Conservation (phyloP, 2,113 vertebrate species). For the Hirundichthys speculiger region DNA sequence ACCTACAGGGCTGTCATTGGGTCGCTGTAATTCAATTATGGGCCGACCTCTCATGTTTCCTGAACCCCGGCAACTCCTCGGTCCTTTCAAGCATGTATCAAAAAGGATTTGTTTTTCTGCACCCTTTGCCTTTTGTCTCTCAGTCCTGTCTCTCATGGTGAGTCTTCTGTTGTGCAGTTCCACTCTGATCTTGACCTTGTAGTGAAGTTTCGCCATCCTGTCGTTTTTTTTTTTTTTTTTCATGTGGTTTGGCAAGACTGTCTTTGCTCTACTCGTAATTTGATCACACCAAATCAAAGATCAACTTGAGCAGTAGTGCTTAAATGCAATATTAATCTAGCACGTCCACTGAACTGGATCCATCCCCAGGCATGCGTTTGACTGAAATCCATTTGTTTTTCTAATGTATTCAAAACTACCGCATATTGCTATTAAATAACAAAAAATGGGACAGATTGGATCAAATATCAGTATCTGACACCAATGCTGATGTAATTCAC, state of each 20-base stretch:
- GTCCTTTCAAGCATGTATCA: slow-evolving; percentile 33
- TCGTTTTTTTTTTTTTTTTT: slow-evolving; percentile 35
- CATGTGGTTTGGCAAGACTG: slow-evolving; percentile 5
- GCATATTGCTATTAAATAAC: not conserved
- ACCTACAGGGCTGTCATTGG: slow-evolving; percentile 69
- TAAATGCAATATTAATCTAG: slow-evolving; percentile 4
- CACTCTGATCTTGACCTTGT: slow-evolving; percentile 55
- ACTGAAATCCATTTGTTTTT: slow-evolving; percentile 1
- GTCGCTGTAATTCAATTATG: slow-evolving; percentile 79
- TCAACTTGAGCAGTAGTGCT: not conserved
- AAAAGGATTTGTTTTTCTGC: slow-evolving; percentile 50
- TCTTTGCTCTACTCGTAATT: slow-evolving; percentile 32
- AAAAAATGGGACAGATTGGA: not conserved
- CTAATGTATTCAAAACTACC: not conserved
- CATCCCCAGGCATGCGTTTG: not conserved
- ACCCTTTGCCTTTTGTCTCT: slow-evolving; percentile 48
- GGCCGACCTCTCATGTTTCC: slow-evolving; percentile 26
- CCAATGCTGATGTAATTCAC: too few species aligned
- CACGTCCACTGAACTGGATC: slow-evolving; percentile 1
- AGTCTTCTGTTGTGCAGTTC: slow-evolving; percentile 28
- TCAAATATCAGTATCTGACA: too few species aligned
- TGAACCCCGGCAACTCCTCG: slow-evolving; percentile 18
- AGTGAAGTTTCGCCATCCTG: slow-evolving; percentile 41
- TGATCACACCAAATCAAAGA: slow-evolving; percentile 23
- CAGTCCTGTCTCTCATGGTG: slow-evolving; percentile 18